A percentile compares a stretch with the other conserved stretches of the same genome.
Conservation (phyloP, 2,113 vertebrate genomes). For the Columba livia region DNA sequence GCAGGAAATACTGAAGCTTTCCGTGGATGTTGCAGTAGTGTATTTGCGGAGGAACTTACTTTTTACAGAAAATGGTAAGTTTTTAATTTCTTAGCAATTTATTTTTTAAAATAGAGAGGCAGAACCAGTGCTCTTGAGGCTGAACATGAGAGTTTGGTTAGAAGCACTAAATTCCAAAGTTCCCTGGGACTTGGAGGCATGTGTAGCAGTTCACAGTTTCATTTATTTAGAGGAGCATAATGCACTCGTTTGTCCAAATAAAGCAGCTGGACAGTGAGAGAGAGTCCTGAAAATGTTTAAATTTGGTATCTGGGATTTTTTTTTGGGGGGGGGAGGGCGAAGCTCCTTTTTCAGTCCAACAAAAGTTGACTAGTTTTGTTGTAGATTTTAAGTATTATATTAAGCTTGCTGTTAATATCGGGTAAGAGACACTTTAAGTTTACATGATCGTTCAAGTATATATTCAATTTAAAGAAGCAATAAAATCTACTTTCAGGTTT, state of each 20-base stretch:
- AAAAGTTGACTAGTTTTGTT: neutral
- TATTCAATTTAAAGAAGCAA: neutral
- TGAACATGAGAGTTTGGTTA: neutral
- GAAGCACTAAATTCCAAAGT: neutral
- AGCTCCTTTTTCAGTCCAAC: fast-evolving
- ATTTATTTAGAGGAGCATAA: neutral
- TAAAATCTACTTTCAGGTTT: fast-evolving
- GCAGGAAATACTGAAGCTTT: neutral
- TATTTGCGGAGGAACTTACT: neutral
- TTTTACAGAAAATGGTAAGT: neutral
- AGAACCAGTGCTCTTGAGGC: neutral
- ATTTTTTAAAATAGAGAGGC: fast-evolving
- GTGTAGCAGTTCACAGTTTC: neutral
- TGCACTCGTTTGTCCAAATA: fast-evolving
- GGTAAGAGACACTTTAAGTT: neutral
- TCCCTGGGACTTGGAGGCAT: neutral
- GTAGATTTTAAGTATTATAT: neutral
- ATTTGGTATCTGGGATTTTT: fast-evolving
- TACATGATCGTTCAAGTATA: fast-evolving
- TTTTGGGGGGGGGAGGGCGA: too few relatives aligned
- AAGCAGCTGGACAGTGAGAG: neutral
- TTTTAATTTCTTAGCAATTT: neutral
- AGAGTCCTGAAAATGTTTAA: neutral
- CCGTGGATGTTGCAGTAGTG: neutral
- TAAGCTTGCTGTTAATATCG: neutral